phyloP scores from a whole-genome alignment of 1,140 invertebrate genomes.

The roundworm (Caenorhabditis elegans) region WBcel235 BX284605.5:6439001-6439500 shows the following conservation, averaged over 20 bases:
- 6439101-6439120: constrained; percentile 83
- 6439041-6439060: background rate
- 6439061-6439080: constrained; percentile 56
- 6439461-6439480: constrained; percentile 29
- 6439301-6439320: constrained; percentile 92
- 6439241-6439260: background rate
- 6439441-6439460: constrained; percentile 83
- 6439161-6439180: constrained; percentile 86
- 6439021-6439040: no score
- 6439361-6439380: constrained; percentile 95
- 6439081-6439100: constrained; percentile 76
- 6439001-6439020: background rate
- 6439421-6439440: constrained; percentile 82
- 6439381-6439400: constrained; percentile 94
- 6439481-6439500: constrained; percentile 70
- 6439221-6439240: constrained; percentile 83
- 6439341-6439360: constrained; percentile 91
- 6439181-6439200: constrained; percentile 73
- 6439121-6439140: constrained; percentile 85
- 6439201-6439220: constrained; percentile 88
- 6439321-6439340: constrained; percentile 91
- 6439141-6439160: constrained; percentile 87
- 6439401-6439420: constrained; percentile 88
- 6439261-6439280: no score
- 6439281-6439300: constrained; percentile 79